A percentile compares a stretch with the other conserved stretches of the same genome.
Conservation (phyloP, 2,888 invertebrate genomes). For the Zhuqinia jingwanae region DNA sequence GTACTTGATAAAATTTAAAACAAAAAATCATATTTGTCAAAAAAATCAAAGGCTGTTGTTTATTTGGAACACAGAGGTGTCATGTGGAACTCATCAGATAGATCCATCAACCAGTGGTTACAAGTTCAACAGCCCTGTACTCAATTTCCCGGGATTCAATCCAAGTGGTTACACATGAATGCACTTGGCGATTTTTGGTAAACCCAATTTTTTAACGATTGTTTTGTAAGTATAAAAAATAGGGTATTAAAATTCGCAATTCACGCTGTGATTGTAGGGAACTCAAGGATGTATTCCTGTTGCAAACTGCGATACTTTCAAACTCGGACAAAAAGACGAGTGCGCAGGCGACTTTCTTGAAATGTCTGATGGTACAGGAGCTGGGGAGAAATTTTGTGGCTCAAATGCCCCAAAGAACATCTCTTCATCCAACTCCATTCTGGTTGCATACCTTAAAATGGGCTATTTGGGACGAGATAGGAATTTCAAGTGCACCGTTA, state of each 20-base stretch:
- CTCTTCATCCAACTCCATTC: constrained; percentile 63
- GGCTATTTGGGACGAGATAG: constrained; percentile 46
- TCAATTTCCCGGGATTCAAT: constrained; percentile 61
- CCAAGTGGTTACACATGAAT: constrained; percentile 66
- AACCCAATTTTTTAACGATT: background rate
- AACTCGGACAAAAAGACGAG: constrained; percentile 61
- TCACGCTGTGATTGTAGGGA: too few relatives aligned
- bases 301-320: constrained; percentile 70
- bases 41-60: too few relatives aligned
- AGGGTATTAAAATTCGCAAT: too few relatives aligned
- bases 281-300: constrained; percentile 73
- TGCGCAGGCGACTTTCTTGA: constrained; percentile 72
- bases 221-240: background rate
- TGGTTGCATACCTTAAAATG: constrained; percentile 62
- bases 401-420: constrained; percentile 71
- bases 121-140: constrained; percentile 68
- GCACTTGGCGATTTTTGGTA: constrained; percentile 74
- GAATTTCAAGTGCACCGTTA: constrained; percentile 70
- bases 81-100: constrained; percentile 70
- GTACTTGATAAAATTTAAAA: constrained; percentile 21
- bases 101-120: constrained; percentile 55
- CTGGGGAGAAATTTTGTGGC: constrained; percentile 74
- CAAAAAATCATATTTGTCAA: background rate
- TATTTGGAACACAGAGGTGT: constrained; percentile 70
- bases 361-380: constrained; percentile 72